Evolutionary conservation across 2,113 vertebrate species (phyloP).

Genomic region (Carassius auratus): DNA sequence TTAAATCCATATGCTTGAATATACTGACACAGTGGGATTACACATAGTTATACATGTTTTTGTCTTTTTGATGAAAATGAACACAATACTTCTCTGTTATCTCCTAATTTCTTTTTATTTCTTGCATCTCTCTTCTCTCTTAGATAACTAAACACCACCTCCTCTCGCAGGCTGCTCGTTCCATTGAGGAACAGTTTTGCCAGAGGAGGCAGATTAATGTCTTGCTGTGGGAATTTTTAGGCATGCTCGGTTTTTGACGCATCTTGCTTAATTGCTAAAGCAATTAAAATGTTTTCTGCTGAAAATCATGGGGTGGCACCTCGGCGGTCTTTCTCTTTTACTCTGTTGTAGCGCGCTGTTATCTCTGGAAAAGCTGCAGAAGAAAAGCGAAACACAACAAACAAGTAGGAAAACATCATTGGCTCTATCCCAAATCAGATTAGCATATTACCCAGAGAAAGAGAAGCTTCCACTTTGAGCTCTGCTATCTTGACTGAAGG

Average conservation of each 20-base stretch:
- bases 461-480: conserved; percentile 18
- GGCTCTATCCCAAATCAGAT: conserved; percentile 60
- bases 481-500: conserved; percentile 5
- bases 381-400: conserved; percentile 44
- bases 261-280: conserved; percentile 67
- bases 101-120: not conserved
- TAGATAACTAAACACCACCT: not conserved
- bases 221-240: conserved; percentile 57
- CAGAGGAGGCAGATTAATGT: conserved; percentile 64
- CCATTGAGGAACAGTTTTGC: conserved; percentile 58
- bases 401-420: conserved; percentile 32
- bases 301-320: conserved; percentile 52
- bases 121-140: not conserved
- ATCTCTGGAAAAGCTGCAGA: conserved; percentile 32
- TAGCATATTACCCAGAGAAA: conserved; percentile 35
- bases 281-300: conserved; percentile 73
- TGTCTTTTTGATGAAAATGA: not conserved
- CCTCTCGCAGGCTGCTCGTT: conserved; percentile 38
- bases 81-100: not conserved
- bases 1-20: conserved; percentile 20
- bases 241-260: conserved; percentile 67
- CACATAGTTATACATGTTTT: not conserved
- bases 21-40: not conserved
- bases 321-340: conserved; percentile 37
- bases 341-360: not conserved